Evolutionary conservation across 2,797 vertebrate genomes (phyloP), one percentile per base, ranked within the genome.

Genomic region (Sebastes paucispinis): DNA sequence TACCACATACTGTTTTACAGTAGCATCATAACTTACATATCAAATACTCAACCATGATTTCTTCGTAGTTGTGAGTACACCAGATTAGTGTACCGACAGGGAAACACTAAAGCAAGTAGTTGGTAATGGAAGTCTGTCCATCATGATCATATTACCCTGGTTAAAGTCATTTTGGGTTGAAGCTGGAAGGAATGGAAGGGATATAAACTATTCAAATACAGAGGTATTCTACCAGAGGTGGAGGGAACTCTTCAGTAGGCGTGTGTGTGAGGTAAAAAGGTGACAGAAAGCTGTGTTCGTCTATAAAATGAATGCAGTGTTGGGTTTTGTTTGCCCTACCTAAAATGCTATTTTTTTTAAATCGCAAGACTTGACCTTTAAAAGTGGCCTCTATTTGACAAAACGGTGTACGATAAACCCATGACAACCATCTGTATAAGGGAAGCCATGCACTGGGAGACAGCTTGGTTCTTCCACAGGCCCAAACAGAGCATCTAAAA

Each of bases 361-460:
- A 90, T 85, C 73, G 81, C 88, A 92, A 94, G 88, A 91, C 87
- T 89, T 91, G 85, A 91, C 92, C 91, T 92, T 80, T 80, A 89
- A 95, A 52, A 94, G 95, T 93, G 94, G 95, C 93, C 93, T 95
- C 94, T 95, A 94, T 95, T 92, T 92, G 83, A 90, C 75, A 79
- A 77, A 92, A 90, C 63, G 32, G 84, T 85, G 84, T 75, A 86
- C 55, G 58, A 85, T 81, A 82, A 90, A 89, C 82, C 83, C 83
- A 88, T 84, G 83, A 89, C 69, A 91, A 88, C 87, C 87, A 85
- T 79, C 65, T 92, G 73, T 88, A 82, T 34, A 72, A 76, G 77
- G 82, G 84, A 85, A 96, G 95, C 96, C 96, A 96, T 91, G 93
- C 93, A 94, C 92, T 92, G 90, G 89, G 93, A 92, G 79, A 83